Evolutionary conservation across 2,113 vertebrate species (phyloP).

Genomic region (Oreochromis tanganicae): DNA sequence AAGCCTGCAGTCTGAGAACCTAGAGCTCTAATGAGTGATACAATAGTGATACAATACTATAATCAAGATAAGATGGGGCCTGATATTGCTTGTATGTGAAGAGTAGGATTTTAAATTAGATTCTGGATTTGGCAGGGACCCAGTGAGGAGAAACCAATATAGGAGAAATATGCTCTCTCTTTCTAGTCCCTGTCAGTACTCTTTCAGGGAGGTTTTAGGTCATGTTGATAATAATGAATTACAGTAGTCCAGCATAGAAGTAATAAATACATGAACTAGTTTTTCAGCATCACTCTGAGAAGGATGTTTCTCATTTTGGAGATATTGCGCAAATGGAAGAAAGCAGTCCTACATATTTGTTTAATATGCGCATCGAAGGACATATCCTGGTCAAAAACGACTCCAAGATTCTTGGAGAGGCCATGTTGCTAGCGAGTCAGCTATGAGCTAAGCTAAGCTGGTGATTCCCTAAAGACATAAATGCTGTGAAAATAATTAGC

Average conservation of each 20-base stretch:
- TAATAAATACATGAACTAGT: too few species aligned
- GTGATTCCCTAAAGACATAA: background rate
- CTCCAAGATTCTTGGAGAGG: background rate
- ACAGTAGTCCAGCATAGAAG: background rate
- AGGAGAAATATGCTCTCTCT: background rate
- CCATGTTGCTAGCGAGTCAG: background rate
- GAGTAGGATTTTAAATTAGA: background rate
- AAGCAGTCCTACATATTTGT: background rate
- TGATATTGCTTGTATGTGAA: background rate
- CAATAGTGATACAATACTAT: background rate
- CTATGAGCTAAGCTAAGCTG: background rate
- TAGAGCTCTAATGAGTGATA: background rate
- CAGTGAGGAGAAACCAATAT: background rate
- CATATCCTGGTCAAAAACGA: background rate
- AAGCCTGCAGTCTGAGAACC: background rate
- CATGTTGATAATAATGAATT: background rate
- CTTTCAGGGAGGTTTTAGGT: background rate
- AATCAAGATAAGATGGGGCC: background rate
- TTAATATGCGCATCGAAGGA: background rate
- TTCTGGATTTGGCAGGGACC: background rate
- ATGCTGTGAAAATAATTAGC: background rate
- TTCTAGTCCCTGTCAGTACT: background rate
- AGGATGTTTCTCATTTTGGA: background rate
- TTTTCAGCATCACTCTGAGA: too few species aligned
- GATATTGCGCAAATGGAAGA: background rate